Base-by-base conservation (phyloP, 2,888 invertebrate genomes). In the Hanleya hanleyi region DNA sequence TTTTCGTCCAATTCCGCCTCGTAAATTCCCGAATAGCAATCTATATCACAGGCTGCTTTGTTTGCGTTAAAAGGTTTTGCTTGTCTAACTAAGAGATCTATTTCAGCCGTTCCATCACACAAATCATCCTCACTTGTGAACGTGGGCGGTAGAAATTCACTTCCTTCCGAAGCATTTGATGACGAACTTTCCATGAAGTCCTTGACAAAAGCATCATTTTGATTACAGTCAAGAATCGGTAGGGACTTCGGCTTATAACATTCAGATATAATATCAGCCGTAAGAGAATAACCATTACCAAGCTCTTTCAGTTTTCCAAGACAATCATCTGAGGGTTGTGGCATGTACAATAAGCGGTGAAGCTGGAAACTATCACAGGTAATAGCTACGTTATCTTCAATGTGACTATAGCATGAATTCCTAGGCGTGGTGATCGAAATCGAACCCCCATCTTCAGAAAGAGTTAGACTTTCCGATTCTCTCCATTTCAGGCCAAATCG, bases 1-100 rank as follows among this genome's bases (percentile, higher is more conserved):
- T 57, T 57, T 15, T 57, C 57, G 57, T 57, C 57, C 57, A 57
- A 22, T 15, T 57, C 57, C 26, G 18, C 26, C 57, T 57, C 57
- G 32, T 57, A 57, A 57, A 57, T 29, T 22, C 57, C 57, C 32
- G 57, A 57, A 57, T 57, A 57, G 32, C 22, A 29, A 4, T 26
- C 57, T 47, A n/a, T 47, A 18, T 47, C 47, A 18, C 47, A 47
- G 18, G 22, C 7, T 1, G 7, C 7, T 18, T 47, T 47, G 47
- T 2, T 47, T 4, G 18, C 47, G 18, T 18, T 18, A 22, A 4
- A 47, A 22, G 47, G 18, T 47, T 47, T 47, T 18, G 2, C n/a
- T 22, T 22, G 47, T 18, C 22, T n/a, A 22, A 18, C 47, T 18
- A 47, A 22, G 18, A n/a, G 18, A 1, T 47, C 47, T 7, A 47